Conservation (phyloP, 2,888 invertebrate genomes). For the Cheilosia urbana region DNA sequence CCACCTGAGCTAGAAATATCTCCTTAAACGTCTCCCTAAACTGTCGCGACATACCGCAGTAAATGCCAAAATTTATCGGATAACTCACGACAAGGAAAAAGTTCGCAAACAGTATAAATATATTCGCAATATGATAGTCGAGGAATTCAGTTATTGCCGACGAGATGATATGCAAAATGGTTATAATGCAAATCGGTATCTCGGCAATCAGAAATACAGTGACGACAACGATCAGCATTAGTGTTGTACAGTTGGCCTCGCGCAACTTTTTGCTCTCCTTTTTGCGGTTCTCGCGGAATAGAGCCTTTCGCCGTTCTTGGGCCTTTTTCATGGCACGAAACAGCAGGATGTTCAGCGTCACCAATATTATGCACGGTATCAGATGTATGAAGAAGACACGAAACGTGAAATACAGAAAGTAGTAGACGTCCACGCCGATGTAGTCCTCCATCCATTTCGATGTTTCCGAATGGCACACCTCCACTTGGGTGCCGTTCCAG, state of each 20-base stretch:
- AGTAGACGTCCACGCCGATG: conserved; percentile 90
- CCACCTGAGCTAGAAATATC: conserved; percentile 86
- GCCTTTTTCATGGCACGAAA: conserved; percentile 94
- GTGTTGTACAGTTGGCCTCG: conserved; percentile 91
- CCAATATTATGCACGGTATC: conserved; percentile 94
- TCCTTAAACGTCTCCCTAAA: conserved; percentile 97
- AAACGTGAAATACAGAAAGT: conserved; percentile 92
- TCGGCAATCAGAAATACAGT: conserved; percentile 93
- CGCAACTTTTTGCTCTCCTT: conserved; percentile 91
- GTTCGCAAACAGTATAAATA: conserved; percentile 92
- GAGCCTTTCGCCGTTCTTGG: conserved; percentile 89
- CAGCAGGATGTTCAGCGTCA: conserved; percentile 93
- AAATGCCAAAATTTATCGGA: conserved; percentile 97
- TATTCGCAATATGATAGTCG: conserved; percentile 91
- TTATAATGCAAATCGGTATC: conserved; percentile 93
- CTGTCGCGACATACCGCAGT: conserved; percentile 97
- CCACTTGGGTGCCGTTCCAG: conserved; percentile 88
- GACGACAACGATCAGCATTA: conserved; percentile 94
- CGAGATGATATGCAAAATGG: conserved; percentile 92
- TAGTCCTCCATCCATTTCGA: conserved; percentile 89
- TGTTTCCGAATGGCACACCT: conserved; percentile 87
- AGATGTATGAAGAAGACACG: conserved; percentile 96
- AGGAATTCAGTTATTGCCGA: conserved; percentile 89
- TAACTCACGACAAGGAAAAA: conserved; percentile 96
- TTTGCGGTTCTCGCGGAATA: conserved; percentile 91